Base-by-base conservation (phyloP, 2,888 invertebrate species). In the Opisthograptis luteolata region DNA sequence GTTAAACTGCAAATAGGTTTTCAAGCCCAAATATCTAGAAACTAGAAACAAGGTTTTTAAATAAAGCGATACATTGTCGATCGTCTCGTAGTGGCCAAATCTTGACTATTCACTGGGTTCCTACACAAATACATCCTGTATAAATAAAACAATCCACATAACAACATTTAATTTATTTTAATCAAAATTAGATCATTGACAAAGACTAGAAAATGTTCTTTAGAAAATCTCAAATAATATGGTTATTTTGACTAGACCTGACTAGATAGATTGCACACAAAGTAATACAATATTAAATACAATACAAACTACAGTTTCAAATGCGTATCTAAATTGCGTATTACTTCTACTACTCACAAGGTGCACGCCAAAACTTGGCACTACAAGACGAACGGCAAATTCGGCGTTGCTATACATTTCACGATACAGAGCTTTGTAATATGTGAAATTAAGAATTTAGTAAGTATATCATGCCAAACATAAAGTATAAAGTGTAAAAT, bases 391-490 rank as follows among this genome's bases (percentile, higher is more conserved):
- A 86, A 73, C 83, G 83, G 76, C 79, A 53, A 47, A 49, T 75
- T 76, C 68, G 76, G 81, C 73, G 70, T 73, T 73, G 78, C 80
- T 76, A 75, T 66, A 84, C 77, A 81, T 70, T 74, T 80, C 70
- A 86, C 82, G 68, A 83, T 79, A 87, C 76, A 85, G 64, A 85
- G 71, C 75, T 70, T 83, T 62, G 77, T 79, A 81, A 87, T 71
- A 66, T 82, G 83, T 84, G 85, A 82, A 79, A 87, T 84, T 79
- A 89, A 81, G 63, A 84, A 79, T 81, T 84, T 86, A 74, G 87
- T 89, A 77, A 84, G 78, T 78, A 85, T 83, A 83, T 88, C 90
- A 90, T 90, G 90, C 90, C 89, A 90, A 89, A 89, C 89, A 82
- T 82, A 86, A 82, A 88, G 66, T 71, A 87, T 75, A 79, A 84